Evolutionary conservation across 1,140 invertebrate genomes (phyloP).

Genomic region (Temnothorax longispinosus): DNA sequence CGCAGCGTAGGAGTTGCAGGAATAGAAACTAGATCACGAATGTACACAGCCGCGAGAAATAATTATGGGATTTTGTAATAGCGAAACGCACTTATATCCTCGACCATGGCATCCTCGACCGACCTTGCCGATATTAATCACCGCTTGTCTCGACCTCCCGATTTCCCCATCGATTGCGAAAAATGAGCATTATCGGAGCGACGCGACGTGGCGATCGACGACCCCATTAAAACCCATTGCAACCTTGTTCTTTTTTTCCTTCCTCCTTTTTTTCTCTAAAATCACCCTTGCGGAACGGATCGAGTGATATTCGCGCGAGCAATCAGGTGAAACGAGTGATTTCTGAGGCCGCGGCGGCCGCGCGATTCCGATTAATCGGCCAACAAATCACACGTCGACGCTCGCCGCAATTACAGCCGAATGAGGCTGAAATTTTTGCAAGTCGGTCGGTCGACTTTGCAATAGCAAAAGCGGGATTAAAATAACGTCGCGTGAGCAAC

Average conservation of each 20-base stretch:
- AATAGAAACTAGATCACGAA: background rate
- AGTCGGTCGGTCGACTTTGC: slow-evolving; percentile 22
- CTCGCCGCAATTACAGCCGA: slow-evolving; percentile 2
- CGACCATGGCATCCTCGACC: slow-evolving; percentile 6
- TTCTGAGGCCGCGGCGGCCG: slow-evolving; percentile 15
- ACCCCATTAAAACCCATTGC: slow-evolving; percentile 3
- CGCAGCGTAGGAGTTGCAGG: background rate
- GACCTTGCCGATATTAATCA: slow-evolving; percentile 44
- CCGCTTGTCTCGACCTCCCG: background rate
- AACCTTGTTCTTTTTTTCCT: background rate
- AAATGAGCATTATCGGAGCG: slow-evolving; percentile 12
- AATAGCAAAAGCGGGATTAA: slow-evolving; percentile 37
- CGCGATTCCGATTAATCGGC: slow-evolving; percentile 38
- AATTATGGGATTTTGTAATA: background rate
- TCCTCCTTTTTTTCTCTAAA: background rate
- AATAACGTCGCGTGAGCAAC: slow-evolving; percentile 49
- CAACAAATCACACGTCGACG: slow-evolving; percentile 42
- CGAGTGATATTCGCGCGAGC: slow-evolving; percentile 12
- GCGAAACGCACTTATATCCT: background rate
- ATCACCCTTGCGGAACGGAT: slow-evolving; percentile 4
- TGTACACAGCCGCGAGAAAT: background rate
- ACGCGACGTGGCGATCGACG: slow-evolving; percentile 10
- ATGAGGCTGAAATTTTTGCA: slow-evolving; percentile 43
- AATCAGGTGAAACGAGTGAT: slow-evolving; percentile 42
- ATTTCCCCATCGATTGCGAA: slow-evolving; percentile 29